Conservation (phyloP, 2,888 invertebrate genomes). For the Ptilodon capucinus region DNA sequence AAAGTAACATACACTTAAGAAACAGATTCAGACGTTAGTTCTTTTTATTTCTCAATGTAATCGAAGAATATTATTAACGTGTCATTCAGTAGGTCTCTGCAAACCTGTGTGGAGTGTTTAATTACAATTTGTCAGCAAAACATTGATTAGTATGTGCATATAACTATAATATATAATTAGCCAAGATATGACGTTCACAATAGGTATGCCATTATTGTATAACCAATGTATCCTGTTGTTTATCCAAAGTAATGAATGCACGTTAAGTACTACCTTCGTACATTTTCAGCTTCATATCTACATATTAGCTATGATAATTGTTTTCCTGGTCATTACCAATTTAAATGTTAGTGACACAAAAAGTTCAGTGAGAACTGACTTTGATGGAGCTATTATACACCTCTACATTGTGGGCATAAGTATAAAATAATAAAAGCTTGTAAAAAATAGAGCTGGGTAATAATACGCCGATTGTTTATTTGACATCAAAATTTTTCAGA, state of each 20-base stretch:
- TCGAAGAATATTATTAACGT: neutral
- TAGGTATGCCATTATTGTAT: slow-evolving; percentile 20
- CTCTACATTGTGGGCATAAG: neutral
- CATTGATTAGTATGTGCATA: slow-evolving; percentile 28
- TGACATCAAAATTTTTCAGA: neutral
- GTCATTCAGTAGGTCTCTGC: neutral
- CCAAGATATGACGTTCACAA: slow-evolving; percentile 25
- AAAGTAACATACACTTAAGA: too few relatives aligned
- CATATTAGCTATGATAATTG: neutral
- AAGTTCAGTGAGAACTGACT: neutral
- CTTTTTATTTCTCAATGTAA: too few relatives aligned
- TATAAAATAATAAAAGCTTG: neutral
- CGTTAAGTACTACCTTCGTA: too few relatives aligned
- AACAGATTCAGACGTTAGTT: neutral
- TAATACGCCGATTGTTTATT: too few relatives aligned
- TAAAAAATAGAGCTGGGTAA: neutral
- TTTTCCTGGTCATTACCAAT: neutral
- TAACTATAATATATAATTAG: slow-evolving; percentile 25
- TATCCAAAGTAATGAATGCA: slow-evolving; percentile 8
- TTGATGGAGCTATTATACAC: neutral
- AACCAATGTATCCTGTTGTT: slow-evolving; percentile 28
- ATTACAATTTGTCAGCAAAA: slow-evolving; percentile 16
- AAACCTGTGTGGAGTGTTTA: neutral
- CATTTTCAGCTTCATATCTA: too few relatives aligned
- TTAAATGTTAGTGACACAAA: neutral